phyloP scores from a whole-genome alignment of 2,888 invertebrate genomes.

The Daptonema setosum region DNA sequence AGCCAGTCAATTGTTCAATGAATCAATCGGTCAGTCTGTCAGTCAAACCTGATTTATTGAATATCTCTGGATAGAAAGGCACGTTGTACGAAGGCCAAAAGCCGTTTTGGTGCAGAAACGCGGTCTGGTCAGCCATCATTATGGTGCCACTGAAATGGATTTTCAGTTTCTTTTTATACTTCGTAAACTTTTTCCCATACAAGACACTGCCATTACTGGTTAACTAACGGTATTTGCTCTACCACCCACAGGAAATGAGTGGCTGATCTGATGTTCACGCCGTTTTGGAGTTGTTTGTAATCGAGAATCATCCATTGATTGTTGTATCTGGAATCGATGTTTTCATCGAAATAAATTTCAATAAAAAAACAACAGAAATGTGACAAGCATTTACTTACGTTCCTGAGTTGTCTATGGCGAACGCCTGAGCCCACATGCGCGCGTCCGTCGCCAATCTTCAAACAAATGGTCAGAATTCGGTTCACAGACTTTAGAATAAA shows the following conservation, averaged over 20 bases:
- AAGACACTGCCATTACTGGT: not conserved
- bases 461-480: too few species aligned
- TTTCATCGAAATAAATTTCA: not conserved
- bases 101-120: constrained; percentile 39
- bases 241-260: constrained; percentile 44
- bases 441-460: not conserved
- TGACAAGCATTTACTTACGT: constrained; percentile 32
- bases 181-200: not conserved
- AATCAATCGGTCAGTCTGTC: too few species aligned
- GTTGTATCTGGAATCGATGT: constrained; percentile 37
- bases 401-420: constrained; percentile 50
- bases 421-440: constrained; percentile 42
- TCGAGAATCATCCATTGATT: constrained; percentile 69
- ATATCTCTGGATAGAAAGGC: constrained; percentile 42
- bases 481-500: too few species aligned
- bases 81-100: constrained; percentile 55
- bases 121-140: constrained; percentile 45
- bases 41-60: constrained; percentile 43
- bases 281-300: constrained; percentile 42
- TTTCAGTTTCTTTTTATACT: not conserved
- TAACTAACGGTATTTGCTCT: constrained; percentile 44
- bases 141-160: constrained; percentile 22
- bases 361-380: not conserved
- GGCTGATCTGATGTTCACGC: constrained; percentile 21
- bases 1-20: too few species aligned